Conservation (phyloP, 2,797 vertebrate species). For the Morelia viridis region DNA sequence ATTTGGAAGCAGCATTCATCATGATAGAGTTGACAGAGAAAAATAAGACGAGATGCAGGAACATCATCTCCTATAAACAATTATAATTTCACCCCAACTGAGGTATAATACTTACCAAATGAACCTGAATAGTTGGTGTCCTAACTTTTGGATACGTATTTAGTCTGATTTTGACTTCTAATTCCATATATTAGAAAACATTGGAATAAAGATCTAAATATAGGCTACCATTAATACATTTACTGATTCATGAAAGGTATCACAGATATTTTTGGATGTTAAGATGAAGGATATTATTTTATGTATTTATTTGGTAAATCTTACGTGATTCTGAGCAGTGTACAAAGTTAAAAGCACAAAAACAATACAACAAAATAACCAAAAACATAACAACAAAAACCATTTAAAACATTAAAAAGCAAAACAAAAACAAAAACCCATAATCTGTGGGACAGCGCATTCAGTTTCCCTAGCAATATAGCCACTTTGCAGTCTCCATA, state of each 20-base stretch:
- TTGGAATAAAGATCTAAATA: background rate
- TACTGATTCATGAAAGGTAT: background rate
- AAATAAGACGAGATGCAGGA: background rate
- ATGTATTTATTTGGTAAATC: background rate
- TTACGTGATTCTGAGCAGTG: background rate
- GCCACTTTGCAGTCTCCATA: background rate
- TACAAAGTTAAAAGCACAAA: background rate
- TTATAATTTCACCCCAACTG: background rate
- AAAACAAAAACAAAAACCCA: background rate
- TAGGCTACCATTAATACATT: background rate
- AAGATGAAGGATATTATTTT: background rate
- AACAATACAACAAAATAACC: background rate
- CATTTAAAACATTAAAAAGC: background rate
- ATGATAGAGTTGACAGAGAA: background rate
- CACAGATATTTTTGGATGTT: background rate
- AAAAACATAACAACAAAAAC: background rate
- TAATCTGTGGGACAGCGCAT: background rate
- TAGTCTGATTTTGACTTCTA: background rate
- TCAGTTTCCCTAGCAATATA: background rate
- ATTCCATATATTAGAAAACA: background rate
- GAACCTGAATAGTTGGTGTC: no score
- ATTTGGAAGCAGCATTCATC: background rate
- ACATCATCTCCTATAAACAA: background rate
- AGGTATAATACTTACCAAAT: background rate
- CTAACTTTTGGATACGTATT: background rate